Evolutionary conservation across 2,797 vertebrate species (phyloP), one percentile per base, ranked within the genome.

Genomic region (Remorina albescens): DNA sequence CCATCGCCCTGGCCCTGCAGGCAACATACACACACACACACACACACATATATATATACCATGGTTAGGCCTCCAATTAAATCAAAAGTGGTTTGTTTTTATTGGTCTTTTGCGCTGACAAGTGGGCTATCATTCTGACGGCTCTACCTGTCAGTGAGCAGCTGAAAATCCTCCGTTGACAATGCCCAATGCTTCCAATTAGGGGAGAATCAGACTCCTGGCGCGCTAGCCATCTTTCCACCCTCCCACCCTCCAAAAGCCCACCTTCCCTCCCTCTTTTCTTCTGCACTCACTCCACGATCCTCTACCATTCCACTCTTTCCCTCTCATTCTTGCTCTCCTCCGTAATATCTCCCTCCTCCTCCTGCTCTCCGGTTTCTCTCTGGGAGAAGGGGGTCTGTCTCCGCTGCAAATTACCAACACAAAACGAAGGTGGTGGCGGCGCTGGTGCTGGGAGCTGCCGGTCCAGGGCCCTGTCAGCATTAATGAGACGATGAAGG

Each of bases 121-220:
- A 98, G 98, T 98, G 97, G 97, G 95, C 97, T 96, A 99, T 99
- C 97, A 99, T 96, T 96, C 95, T 95, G 96, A 97, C 95, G 96
- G 96, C 95, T 95, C 95, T 93, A 98, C 97, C 97, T 99, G 98
- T 99, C 98, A 99, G 96, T 71, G 93, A 97, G 94, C 95, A 83
- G 95, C 95, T 96, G 96, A 96, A 96, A 97, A 98, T 94, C 95
- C 96, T 97, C 95, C 91, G 96, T 95, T 99, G 97, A 98, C 97
- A 98, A 99, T 98, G 97, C 98, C 98, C 98, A 99, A 97, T 95
- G 98, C 97, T 98, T 98, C 98, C 98, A 99, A 98, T 99, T 98
- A 99, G 96, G 95, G 94, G 93, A 94, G 91, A 95, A 92, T 97
- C 96, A 96, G 96, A 96, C 96, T 97, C 95, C 97, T 94, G 96